Conservation (phyloP, 2,888 invertebrate species). For the Acrobasis suavella region DNA sequence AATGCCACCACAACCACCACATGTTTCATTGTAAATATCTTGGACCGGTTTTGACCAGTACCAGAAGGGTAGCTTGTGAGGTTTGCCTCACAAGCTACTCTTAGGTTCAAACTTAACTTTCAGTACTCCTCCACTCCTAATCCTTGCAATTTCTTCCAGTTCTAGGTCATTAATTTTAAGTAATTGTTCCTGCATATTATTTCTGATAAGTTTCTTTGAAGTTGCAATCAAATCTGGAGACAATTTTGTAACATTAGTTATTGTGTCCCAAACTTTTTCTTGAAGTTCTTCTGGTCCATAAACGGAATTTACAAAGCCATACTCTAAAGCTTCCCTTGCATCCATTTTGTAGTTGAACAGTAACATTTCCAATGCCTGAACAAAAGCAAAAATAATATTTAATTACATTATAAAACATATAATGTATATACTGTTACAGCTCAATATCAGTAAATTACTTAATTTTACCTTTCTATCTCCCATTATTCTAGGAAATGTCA, state of each 20-base stretch:
- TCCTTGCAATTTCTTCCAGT: slow-evolving; percentile 74
- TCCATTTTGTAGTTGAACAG: slow-evolving; percentile 89
- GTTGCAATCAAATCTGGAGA: slow-evolving; percentile 83
- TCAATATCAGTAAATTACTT: not conserved
- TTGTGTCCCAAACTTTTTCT: slow-evolving; percentile 82
- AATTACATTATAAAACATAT: not conserved
- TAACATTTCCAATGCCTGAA: slow-evolving; percentile 83
- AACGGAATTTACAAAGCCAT: slow-evolving; percentile 90
- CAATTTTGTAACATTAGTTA: slow-evolving; percentile 77
- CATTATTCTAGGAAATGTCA: slow-evolving; percentile 91
- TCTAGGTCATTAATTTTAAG: slow-evolving; percentile 87
- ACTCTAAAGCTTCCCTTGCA: slow-evolving; percentile 89
- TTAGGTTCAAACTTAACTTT: slow-evolving; percentile 20
- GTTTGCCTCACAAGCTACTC: slow-evolving; percentile 4
- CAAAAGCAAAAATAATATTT: slow-evolving; percentile 22
- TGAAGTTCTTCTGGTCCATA: slow-evolving; percentile 85
- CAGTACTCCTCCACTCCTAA: slow-evolving; percentile 33
- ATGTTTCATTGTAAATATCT: no score
- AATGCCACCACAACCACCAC: no score
- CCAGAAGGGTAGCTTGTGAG: no score
- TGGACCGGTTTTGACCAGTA: no score
- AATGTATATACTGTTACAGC: no score
- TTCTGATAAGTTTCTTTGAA: slow-evolving; percentile 87
- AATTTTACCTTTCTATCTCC: slow-evolving; percentile 89
- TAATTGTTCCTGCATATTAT: slow-evolving; percentile 83